phyloP scores from a whole-genome alignment of 2,888 invertebrate genomes.

The Scaptomyza tumidula region DNA sequence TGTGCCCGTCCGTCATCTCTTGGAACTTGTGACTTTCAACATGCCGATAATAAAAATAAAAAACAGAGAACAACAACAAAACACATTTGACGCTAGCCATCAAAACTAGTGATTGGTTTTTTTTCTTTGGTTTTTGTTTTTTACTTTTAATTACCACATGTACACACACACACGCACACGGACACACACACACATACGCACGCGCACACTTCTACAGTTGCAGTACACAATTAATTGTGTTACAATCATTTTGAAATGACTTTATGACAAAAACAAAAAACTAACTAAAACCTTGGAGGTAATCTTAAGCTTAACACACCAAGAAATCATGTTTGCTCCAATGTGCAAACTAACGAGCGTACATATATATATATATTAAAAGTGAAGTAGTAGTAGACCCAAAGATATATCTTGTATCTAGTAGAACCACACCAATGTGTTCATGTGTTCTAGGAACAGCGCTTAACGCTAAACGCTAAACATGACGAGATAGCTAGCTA shows the following conservation, averaged over 20 bases:
- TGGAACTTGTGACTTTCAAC: constrained; percentile 57
- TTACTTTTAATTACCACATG: constrained; percentile 1
- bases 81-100: constrained; percentile 53
- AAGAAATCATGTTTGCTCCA: neutral
- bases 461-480: neutral
- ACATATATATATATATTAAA: neutral
- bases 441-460: neutral
- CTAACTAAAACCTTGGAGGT: neutral
- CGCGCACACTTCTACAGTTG: no score
- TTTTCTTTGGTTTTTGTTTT: no score
- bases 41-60: constrained; percentile 48
- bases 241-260: no score
- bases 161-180: no score
- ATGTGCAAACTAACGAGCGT: neutral
- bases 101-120: constrained; percentile 75
- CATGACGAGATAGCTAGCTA: neutral
- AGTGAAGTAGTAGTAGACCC: neutral
- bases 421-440: neutral
- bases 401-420: neutral
- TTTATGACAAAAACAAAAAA: no score
- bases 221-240: no score
- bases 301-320: neutral
- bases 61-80: constrained; percentile 43
- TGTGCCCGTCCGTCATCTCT: constrained; percentile 28
- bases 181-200: no score